These are phyloP conservation scores for Vanessa tameamea DNA, from an alignment of 1,140 invertebrate genomes.

Conservation along the genomic window DNA sequence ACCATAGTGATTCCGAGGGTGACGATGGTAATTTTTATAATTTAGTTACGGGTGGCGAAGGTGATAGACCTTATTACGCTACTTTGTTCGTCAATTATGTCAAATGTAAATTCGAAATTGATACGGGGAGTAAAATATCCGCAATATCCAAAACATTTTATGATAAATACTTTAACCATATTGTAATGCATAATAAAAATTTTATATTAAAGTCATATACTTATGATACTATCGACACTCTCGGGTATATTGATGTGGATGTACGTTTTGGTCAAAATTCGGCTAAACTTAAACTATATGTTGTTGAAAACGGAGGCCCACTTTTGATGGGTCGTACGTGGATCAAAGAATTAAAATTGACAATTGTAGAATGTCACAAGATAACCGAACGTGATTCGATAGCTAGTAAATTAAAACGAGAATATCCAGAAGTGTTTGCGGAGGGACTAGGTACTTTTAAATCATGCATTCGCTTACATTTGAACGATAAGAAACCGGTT, in stretches of 20 bases:
- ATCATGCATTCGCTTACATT: constrained; percentile 32
- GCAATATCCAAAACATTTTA: constrained; percentile 29
- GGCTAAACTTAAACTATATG: constrained; percentile 23
- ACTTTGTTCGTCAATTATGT: background rate
- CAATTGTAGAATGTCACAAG: constrained; percentile 35
- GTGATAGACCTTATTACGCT: constrained; percentile 7
- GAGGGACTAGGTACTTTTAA: constrained; percentile 40
- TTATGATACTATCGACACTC: constrained; percentile 14
- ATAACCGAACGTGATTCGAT: constrained; percentile 27
- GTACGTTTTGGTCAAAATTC: background rate
- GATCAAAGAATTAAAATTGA: constrained; percentile 44
- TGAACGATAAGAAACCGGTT: constrained; percentile 36
- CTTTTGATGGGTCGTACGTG: constrained; percentile 42
- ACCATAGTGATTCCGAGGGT: constrained; percentile 25
- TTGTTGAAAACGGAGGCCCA: constrained; percentile 38
- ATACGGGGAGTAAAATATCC: constrained; percentile 35
- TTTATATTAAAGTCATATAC: constrained; percentile 30
- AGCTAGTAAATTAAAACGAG: constrained; percentile 26
- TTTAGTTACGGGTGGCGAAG: constrained; percentile 14
- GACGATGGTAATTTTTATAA: constrained; percentile 31
- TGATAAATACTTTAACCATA: constrained; percentile 30
- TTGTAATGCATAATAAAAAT: constrained; percentile 19
- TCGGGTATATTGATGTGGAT: constrained; percentile 18
- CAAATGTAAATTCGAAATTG: background rate
- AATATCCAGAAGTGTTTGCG: constrained; percentile 41